Conservation (phyloP, 1,140 invertebrate species). For the Manduca sexta region DNA sequence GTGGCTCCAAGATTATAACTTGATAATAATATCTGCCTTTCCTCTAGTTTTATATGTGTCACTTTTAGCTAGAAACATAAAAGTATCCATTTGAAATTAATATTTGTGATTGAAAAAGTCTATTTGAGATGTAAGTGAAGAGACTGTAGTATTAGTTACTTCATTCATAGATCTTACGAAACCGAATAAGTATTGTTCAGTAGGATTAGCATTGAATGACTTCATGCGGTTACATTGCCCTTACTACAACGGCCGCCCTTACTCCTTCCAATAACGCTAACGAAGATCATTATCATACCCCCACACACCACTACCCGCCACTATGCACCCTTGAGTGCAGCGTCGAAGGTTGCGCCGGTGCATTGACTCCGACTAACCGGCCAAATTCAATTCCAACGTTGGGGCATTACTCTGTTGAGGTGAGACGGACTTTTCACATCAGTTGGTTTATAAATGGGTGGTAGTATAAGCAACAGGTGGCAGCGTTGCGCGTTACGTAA, state of each 20-base stretch:
- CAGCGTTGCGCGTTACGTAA: conserved; percentile 60
- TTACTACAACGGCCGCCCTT: conserved; percentile 19
- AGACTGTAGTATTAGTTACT: too few species aligned
- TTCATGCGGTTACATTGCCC: neutral
- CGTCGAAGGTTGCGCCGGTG: conserved; percentile 61
- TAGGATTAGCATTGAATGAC: too few species aligned
- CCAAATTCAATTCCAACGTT: conserved; percentile 25
- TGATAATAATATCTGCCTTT: too few species aligned
- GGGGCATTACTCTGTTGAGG: conserved; percentile 9
- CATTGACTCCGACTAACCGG: conserved; percentile 56
- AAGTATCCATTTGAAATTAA: too few species aligned
- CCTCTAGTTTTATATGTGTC: too few species aligned
- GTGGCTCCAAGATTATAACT: too few species aligned
- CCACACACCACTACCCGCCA: conserved; percentile 36
- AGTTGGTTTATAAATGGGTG: conserved; percentile 53
- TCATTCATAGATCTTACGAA: too few species aligned
- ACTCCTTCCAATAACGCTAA: conserved; percentile 41
- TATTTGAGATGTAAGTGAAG: too few species aligned
- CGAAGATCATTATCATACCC: conserved; percentile 60
- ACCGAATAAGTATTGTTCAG: too few species aligned
- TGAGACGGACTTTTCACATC: conserved; percentile 29
- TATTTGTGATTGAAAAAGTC: too few species aligned
- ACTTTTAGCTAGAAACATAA: too few species aligned
- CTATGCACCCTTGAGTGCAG: conserved; percentile 67
- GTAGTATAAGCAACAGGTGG: conserved; percentile 66